Evolutionary conservation across 2,888 invertebrate genomes (phyloP).

Genomic region (Malthinus seriepunctatus): DNA sequence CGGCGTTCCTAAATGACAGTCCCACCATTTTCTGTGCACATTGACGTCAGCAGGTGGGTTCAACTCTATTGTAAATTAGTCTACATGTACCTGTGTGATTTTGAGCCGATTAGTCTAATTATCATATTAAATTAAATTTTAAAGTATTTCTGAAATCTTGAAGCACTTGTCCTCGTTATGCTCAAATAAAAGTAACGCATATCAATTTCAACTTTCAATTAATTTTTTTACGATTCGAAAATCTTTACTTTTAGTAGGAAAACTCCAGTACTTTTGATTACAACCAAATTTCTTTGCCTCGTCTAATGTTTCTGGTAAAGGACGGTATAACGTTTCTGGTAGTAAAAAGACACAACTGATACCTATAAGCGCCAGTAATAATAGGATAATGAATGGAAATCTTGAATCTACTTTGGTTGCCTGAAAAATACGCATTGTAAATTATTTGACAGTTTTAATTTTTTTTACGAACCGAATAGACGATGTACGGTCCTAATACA

Average conservation of each 20-base stretch:
- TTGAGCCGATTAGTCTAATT: too few relatives aligned
- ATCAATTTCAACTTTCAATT: too few relatives aligned
- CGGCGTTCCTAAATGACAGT: too few relatives aligned
- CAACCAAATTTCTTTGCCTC: slow-evolving; percentile 63
- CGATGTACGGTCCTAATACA: slow-evolving; percentile 64
- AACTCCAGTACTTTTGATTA: slow-evolving; percentile 20
- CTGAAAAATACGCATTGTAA: neutral
- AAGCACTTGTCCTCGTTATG: too few relatives aligned
- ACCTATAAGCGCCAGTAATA: slow-evolving; percentile 54
- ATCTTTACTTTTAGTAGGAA: slow-evolving; percentile 3
- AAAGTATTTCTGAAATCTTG: too few relatives aligned
- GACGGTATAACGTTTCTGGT: slow-evolving; percentile 66
- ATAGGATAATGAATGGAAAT: slow-evolving; percentile 52
- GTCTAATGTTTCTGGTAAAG: slow-evolving; percentile 65
- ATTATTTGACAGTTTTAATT: too few relatives aligned
- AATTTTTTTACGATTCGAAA: neutral
- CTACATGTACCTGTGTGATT: too few relatives aligned
- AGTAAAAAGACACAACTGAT: slow-evolving; percentile 57
- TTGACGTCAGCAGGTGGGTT: too few relatives aligned
- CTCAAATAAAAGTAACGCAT: too few relatives aligned
- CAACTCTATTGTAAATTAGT: too few relatives aligned
- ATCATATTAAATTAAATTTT: too few relatives aligned
- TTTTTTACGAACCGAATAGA: slow-evolving; percentile 57
- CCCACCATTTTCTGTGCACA: too few relatives aligned
- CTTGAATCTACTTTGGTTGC: slow-evolving; percentile 55